Percentiles rank a stretch among this genome's conserved stretches.
phyloP scores from a whole-genome alignment of 2,113 vertebrate species.

The Struthio camelus region DNA sequence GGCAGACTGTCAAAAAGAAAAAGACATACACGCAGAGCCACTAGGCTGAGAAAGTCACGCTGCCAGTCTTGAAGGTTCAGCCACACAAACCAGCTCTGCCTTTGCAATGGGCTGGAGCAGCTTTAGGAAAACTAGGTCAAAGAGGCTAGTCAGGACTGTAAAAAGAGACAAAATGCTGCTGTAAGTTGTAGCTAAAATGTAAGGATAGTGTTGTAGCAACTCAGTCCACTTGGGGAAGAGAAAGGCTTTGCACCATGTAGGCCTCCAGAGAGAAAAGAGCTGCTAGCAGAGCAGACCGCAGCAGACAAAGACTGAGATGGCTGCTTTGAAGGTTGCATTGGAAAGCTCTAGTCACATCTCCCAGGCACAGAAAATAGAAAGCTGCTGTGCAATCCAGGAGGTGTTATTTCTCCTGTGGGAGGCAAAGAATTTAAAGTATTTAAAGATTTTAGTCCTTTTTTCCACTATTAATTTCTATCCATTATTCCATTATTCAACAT shows the following conservation, averaged over 20 bases:
- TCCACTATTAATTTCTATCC: not conserved
- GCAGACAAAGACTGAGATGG: not conserved
- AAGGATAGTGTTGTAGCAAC: not conserved
- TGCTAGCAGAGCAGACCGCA: not conserved
- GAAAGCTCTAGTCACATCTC: not conserved
- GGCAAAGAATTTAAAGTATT: not conserved
- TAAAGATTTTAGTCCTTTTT: not conserved
- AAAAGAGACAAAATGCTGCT: not conserved
- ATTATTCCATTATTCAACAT: not conserved
- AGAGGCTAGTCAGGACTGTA: not conserved
- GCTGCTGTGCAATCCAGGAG: not conserved
- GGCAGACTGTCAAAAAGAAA: not conserved
- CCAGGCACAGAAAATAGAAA: not conserved
- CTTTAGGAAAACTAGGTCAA: not conserved
- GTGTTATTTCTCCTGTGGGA: not conserved
- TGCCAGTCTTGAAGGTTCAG: not conserved
- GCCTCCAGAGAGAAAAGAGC: not conserved
- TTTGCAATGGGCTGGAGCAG: rapidly evolving
- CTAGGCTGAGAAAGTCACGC: not conserved
- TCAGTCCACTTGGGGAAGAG: not conserved
- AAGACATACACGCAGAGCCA: not conserved
- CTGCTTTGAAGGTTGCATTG: not conserved
- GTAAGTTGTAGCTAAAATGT: not conserved
- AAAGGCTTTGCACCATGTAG: not conserved
- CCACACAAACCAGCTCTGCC: not conserved